Conservation (phyloP, 2,113 vertebrate species). For the Pampusana beccarii region DNA sequence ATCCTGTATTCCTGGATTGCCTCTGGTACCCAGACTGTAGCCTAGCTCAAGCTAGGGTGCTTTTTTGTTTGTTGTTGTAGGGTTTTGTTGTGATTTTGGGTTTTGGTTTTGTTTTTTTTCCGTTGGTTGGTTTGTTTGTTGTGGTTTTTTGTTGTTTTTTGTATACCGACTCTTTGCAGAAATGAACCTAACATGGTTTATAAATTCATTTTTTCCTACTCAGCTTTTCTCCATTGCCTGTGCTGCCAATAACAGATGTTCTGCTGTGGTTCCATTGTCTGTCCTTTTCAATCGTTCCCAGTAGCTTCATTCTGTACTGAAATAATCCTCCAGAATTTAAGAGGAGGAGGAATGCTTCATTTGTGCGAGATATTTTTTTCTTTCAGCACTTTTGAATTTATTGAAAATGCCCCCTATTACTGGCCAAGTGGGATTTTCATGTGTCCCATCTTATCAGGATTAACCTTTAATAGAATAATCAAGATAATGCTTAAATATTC, state of each 20-base stretch:
- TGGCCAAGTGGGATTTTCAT: not conserved
- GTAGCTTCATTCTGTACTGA: not conserved
- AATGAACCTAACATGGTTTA: not conserved
- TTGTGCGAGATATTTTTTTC: not conserved
- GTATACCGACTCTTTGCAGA: not conserved
- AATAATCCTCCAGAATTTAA: not conserved
- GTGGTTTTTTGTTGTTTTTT: too few relatives aligned
- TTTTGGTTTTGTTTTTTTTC: too few relatives aligned
- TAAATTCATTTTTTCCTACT: conserved; percentile 31
- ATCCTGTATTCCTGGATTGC: not conserved
- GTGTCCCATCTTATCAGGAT: not conserved
- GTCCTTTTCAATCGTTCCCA: not conserved
- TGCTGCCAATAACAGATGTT: not conserved
- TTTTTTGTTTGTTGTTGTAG: not conserved
- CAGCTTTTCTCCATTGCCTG: conserved; percentile 8
- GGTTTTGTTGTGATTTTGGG: too few relatives aligned
- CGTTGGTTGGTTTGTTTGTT: too few relatives aligned
- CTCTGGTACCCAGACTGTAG: not conserved
- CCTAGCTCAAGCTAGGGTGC: not conserved
- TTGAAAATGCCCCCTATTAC: not conserved
- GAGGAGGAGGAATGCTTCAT: not conserved
- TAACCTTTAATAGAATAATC: not conserved
- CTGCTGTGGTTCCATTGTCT: not conserved
- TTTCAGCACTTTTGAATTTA: not conserved
- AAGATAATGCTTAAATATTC: not conserved